Evolutionary conservation across 2,797 vertebrate genomes (phyloP), one percentile per base, ranked within the genome.

Genomic region (Anisognathus igniventris): DNA sequence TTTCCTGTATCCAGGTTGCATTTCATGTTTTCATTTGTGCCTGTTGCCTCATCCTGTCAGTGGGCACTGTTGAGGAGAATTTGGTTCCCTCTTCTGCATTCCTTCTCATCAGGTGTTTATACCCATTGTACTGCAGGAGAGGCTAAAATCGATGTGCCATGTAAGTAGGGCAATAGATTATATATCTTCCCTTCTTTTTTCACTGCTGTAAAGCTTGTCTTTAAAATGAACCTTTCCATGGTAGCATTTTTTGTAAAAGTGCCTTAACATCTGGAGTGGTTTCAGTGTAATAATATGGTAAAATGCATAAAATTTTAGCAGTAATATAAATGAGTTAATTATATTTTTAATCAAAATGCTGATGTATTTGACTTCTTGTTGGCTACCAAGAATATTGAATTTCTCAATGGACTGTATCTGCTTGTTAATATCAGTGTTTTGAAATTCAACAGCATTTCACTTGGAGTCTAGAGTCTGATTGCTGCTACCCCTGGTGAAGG

Each of bases 401-500:
- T 74, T 82, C 92, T 86, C 42, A 33, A 50, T 53, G 35, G 57
- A 71, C 60, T 56, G 57, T 48, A 80, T 62, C 54, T 91, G 45
- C 21, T 85, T 25, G 2, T 73, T 93, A 84, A 48, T 70, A 65
- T 64, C 87, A 82, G 31, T 17, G 50, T 65, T 92, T 82, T 79
- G 93, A 93, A 84, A 91, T 94, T 70, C 77, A 75, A 35, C 78
- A 92, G 35, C 56, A 62, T 95, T 97, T 96, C 61, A 64, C 27
- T 78, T 89, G 79, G 74, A 80, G 58, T 65, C 61, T 90, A 53
- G 53, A 47, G 53, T 95, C 57, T 44, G 40, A 13, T 10, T 57
- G 72, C 54, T 88, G 70, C 72, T 91, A 12, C 44, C 51, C 17
- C 72, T 86, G 42, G 27, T 86, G 35, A 73, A 91, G 33, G 48